Conservation (phyloP, 2,797 vertebrate species). For the Hybognathus amarus region DNA sequence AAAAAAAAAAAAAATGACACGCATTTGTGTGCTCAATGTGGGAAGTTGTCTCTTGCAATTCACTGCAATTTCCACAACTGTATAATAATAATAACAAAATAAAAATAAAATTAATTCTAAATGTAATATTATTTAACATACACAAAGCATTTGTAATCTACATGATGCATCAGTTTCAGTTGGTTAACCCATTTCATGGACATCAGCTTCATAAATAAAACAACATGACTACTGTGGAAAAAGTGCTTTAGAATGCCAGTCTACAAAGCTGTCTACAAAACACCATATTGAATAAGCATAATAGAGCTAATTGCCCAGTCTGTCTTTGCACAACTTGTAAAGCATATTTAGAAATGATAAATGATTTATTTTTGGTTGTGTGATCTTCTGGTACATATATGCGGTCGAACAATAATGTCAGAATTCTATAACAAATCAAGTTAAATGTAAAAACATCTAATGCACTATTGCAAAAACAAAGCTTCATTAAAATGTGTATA, state of each 20-base stretch:
- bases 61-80: no score
- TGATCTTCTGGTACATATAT: slow-evolving; percentile 12
- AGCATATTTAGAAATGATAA: slow-evolving; percentile 19
- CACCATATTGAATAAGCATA: slow-evolving; percentile 29
- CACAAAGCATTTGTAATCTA: no score
- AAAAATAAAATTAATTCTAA: neutral
- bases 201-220: slow-evolving; percentile 2
- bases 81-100: no score
- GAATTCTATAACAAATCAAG: neutral
- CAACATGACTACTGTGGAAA: slow-evolving; percentile 2
- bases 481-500: neutral
- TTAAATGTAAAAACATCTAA: neutral
- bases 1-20: no score
- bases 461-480: neutral
- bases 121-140: neutral
- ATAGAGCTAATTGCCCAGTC: slow-evolving; percentile 31
- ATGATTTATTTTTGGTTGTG: slow-evolving; percentile 21
- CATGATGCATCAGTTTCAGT: neutral
- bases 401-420: neutral
- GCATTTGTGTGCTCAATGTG: no score
- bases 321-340: slow-evolving; percentile 37
- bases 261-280: slow-evolving; percentile 12
- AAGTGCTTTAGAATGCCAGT: slow-evolving; percentile 5
- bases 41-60: no score
- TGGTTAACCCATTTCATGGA: neutral